Evolutionary conservation across 1,140 invertebrate species (phyloP), one percentile per base, ranked within the genome.

Genomic region (Diorhabda elongata): DNA sequence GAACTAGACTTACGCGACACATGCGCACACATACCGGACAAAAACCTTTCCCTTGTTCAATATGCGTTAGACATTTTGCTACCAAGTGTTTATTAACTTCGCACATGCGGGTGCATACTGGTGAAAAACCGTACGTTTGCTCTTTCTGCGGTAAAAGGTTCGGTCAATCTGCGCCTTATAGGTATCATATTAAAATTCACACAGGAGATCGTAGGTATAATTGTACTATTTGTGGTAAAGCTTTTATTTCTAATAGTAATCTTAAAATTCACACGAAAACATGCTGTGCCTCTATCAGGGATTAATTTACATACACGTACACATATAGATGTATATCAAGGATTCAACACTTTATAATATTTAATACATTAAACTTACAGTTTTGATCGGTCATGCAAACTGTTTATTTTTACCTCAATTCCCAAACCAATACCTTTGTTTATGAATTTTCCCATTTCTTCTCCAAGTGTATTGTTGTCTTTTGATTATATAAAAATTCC

Each of bases 1-100:
- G 85, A 2, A 87, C 89, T 61, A 87, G 89, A 65, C 81, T 90
- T 61, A 86, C 90, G 66, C 90, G 90, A 9, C 91, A 93, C 81
- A 88, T 91, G 69, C 82, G 90, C 73, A 82, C 89, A 11, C 87
- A 88, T 71, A 83, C 80, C 41, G 84, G 84, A 3, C 77, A 82
- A 2, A 80, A 81, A 70, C 83, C 84, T 0, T 83, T 81, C 71
- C 79, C 79, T 6, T 86, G 85, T 72, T 81, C 80, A 4, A 73
- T 83, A 8, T 86, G 85, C 68, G 82, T 81, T 42, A 84, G 84
- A 70, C 82, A 4, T 81, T 84, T 79, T 73, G 78, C 83, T 0
- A 84, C 83, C 63, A 84, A 84, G 66, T 83, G 83, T 0, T 83
- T 84, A 79, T 69, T 86, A 9, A 75, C 82, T 4, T 84, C 84